Evolutionary conservation across 1,140 invertebrate species (phyloP).

Genomic region (Periplaneta americana): DNA sequence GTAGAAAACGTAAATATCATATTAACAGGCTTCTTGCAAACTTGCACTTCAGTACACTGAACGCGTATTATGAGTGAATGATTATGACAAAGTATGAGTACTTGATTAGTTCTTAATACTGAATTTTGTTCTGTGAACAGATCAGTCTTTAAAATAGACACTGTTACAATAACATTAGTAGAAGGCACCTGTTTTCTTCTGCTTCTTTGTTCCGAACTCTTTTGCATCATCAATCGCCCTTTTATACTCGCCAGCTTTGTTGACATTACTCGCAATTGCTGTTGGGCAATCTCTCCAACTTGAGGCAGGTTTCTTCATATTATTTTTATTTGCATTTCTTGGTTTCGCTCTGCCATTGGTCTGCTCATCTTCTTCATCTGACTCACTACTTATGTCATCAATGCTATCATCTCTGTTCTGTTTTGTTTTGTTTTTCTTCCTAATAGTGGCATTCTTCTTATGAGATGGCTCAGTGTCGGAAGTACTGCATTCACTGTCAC

Average conservation of each 20-base stretch:
- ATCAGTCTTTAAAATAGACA: too few relatives aligned
- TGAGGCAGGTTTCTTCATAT: neutral
- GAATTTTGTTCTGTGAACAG: too few relatives aligned
- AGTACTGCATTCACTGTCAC: neutral
- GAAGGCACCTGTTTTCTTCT: neutral
- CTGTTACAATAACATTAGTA: too few relatives aligned
- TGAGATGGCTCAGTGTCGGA: neutral
- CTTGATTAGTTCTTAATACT: too few relatives aligned
- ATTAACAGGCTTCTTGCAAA: too few relatives aligned
- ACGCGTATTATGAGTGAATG: too few relatives aligned
- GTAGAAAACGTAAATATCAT: too few relatives aligned
- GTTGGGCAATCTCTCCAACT: slow-evolving; percentile 21
- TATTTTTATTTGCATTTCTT: slow-evolving; percentile 19
- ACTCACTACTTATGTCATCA: neutral
- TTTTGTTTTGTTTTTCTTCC: neutral
- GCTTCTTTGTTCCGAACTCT: neutral
- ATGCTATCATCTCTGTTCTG: neutral
- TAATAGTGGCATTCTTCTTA: neutral
- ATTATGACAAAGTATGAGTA: too few relatives aligned
- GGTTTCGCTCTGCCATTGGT: neutral
- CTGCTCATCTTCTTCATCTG: neutral
- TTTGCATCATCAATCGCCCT: neutral
- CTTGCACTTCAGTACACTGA: too few relatives aligned
- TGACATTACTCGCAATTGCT: neutral
- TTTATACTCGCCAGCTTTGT: slow-evolving; percentile 1